A percentile compares a stretch with the other conserved stretches of the same genome.
Conservation (phyloP, 2,888 invertebrate species). For the Stramonita haemastoma region DNA sequence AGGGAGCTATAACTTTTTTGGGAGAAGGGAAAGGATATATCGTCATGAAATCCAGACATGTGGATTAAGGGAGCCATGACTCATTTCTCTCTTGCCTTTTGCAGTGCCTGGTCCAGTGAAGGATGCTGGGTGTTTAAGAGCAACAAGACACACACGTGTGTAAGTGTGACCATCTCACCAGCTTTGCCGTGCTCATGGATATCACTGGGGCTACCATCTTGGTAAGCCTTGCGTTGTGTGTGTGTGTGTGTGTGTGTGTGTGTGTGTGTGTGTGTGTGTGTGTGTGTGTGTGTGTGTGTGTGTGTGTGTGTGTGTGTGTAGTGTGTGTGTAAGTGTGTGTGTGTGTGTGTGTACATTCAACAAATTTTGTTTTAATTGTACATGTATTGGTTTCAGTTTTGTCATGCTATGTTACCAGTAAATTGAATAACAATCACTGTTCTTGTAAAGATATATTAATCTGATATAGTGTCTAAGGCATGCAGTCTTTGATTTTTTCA, state of each 20-base stretch:
- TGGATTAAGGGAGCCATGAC: too few species aligned
- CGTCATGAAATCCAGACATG: too few species aligned
- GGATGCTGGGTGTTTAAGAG: conserved; percentile 59
- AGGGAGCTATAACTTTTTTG: too few species aligned
- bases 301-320: background rate
- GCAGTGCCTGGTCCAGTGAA: conserved; percentile 57
- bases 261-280: background rate
- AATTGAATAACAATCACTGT: too few species aligned
- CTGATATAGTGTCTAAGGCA: too few species aligned
- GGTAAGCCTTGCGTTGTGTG: background rate
- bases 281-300: background rate
- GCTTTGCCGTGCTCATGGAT: conserved; percentile 76
- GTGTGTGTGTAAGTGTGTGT: too few species aligned
- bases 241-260: conserved; percentile 4
- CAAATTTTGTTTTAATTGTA: background rate
- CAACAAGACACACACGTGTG: conserved; percentile 69
- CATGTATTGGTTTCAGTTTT: too few species aligned
- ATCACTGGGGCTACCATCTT: conserved; percentile 66
- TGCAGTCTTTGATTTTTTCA: too few species aligned
- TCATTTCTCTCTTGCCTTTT: background rate
- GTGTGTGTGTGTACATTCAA: conserved; percentile 1
- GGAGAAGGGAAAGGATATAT: too few species aligned
- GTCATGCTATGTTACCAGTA: too few species aligned
- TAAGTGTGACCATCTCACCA: conserved; percentile 74
- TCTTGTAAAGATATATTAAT: too few species aligned